These are phyloP conservation scores for Phainopepla nitens DNA, from an alignment of 2,113 vertebrate species.

Conservation along the genomic window DNA sequence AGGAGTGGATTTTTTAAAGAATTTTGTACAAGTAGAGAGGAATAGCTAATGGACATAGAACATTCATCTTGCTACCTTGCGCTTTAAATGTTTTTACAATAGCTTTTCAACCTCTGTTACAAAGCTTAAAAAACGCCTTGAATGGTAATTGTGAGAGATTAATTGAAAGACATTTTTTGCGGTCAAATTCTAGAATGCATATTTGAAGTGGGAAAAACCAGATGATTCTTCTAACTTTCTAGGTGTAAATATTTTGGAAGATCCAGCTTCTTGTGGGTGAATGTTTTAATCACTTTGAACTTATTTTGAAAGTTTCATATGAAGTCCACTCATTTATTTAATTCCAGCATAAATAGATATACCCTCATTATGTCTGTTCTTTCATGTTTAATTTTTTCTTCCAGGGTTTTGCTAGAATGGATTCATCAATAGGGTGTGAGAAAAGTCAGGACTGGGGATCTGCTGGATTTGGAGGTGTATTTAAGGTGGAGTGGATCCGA, in stretches of 20 bases:
- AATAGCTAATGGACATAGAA: neutral
- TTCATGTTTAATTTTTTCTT: neutral
- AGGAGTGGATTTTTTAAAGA: neutral
- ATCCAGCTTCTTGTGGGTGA: neutral
- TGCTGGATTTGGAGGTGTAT: constrained; percentile 82
- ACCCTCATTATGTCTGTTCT: neutral
- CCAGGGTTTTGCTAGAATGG: constrained; percentile 91
- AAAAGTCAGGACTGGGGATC: constrained; percentile 88
- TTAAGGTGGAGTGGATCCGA: constrained; percentile 89
- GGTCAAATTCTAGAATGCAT: neutral
- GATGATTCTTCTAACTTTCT: neutral
- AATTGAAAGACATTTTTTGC: neutral
- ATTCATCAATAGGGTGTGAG: constrained; percentile 79
- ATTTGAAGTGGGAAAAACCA: neutral
- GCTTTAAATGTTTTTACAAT: neutral
- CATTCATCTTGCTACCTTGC: neutral
- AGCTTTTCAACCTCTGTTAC: neutral
- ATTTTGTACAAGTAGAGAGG: neutral
- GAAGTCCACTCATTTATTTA: neutral
- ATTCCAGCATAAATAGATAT: neutral
- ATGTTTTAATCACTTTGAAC: neutral
- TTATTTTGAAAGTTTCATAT: neutral
- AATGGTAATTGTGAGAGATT: neutral
- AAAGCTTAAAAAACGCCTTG: neutral
- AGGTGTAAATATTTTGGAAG: neutral